These are phyloP conservation scores for Hypothenemus hampei DNA, from an alignment of 1,140 invertebrate genomes.

Conservation along the genomic window DNA sequence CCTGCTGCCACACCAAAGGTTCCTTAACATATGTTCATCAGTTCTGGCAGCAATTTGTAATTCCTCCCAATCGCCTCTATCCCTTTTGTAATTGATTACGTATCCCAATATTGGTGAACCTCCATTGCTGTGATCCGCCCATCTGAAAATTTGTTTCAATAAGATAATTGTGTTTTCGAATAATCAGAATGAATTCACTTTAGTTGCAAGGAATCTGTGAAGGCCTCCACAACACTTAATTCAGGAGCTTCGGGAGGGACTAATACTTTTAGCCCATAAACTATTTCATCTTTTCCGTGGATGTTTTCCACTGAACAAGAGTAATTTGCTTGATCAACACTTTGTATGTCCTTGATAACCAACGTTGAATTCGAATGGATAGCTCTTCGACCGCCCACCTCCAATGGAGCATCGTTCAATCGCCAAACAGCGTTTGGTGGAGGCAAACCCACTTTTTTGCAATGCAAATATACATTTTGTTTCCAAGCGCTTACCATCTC, in stretches of 20 bases:
- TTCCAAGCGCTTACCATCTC: conserved; percentile 78
- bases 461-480: conserved; percentile 71
- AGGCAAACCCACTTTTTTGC: conserved; percentile 75
- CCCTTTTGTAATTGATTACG: conserved; percentile 82
- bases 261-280: conserved; percentile 63
- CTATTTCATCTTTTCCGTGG: conserved; percentile 79
- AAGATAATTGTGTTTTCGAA: neutral
- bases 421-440: conserved; percentile 69
- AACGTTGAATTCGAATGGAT: conserved; percentile 61
- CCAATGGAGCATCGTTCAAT: conserved; percentile 63
- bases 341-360: conserved; percentile 68
- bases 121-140: conserved; percentile 60
- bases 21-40: conserved; percentile 69
- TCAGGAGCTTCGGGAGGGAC: conserved; percentile 65
- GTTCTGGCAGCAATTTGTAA: conserved; percentile 73
- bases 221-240: conserved; percentile 63
- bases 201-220: conserved; percentile 62
- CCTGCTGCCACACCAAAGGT: conserved; percentile 80
- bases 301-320: conserved; percentile 80
- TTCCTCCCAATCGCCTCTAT: conserved; percentile 84
- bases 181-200: conserved; percentile 41
- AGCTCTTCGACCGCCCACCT: conserved; percentile 61
- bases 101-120: conserved; percentile 72
- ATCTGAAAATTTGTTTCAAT: conserved; percentile 15
- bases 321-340: conserved; percentile 83